phyloP scores from a whole-genome alignment of 2,797 vertebrate species.

The Halcyon badia region DNA sequence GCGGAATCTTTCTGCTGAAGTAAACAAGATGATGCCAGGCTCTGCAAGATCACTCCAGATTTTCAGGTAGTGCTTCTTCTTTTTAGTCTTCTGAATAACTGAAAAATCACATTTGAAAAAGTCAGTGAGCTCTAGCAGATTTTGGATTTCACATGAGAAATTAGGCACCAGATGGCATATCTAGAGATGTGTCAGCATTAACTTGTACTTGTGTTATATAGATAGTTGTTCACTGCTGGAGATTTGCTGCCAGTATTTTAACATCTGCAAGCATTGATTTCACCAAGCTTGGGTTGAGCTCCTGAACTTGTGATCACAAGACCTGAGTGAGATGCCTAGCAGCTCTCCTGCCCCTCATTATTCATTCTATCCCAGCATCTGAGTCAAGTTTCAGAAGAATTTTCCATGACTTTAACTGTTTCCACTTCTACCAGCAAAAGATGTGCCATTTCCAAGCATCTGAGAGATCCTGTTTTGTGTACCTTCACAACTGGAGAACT shows the following conservation, averaged over 20 bases:
- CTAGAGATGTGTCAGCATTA: background rate
- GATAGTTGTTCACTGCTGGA: background rate
- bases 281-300: background rate
- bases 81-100: constrained; percentile 87
- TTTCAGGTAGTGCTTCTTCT: constrained; percentile 82
- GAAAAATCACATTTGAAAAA: background rate
- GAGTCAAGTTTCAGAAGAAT: background rate
- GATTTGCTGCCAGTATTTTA: background rate
- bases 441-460: background rate
- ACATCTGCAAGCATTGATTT: background rate
- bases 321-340: background rate
- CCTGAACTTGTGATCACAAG: background rate
- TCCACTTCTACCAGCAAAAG: background rate
- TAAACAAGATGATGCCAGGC: constrained; percentile 82
- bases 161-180: background rate
- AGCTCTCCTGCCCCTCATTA: background rate
- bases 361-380: background rate
- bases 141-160: background rate
- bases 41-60: constrained; percentile 89
- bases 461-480: background rate
- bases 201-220: background rate
- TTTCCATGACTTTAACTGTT: background rate
- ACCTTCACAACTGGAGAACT: background rate
- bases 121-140: background rate
- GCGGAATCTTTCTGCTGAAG: constrained; percentile 79